Base-by-base conservation (phyloP, 2,797 vertebrate genomes). In the Zenarchopterus dispar region DNA sequence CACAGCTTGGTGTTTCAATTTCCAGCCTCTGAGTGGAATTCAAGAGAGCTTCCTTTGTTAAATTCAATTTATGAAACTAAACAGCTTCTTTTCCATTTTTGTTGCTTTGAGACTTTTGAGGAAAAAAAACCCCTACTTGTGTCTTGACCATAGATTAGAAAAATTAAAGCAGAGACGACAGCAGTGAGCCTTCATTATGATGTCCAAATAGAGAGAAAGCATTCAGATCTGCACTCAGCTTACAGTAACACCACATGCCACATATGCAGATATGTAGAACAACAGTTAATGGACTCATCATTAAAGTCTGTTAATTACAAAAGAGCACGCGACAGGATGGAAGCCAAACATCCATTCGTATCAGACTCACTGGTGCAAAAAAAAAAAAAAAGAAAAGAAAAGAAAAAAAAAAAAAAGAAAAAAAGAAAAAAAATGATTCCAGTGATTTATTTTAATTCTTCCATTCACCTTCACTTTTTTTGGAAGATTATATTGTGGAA, bases 401-500 rank as follows among this genome's bases (percentile, higher is more conserved):
- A 31, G 49, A 58, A 45, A 58, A 65, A 44, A n/a, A n/a, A n/a
- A 49, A 58, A 56, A 67, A 36, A 2, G 13, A 36, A 36, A 10
- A 11, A 36, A 36, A 10, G 69, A 76, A 31, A 52, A 58, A 45
- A 58, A 65, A 44, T 67, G 39, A 18, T 50, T 62, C 26, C 53
- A 50, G 58, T 45, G 56, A 52, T 62, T 52, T 78, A 80, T 28
- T 28, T 8, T 6, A 28, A 28, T 49, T 2, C 71, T 56, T 19
- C 7, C 23, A 53, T 55, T 51, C 62, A 56, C 48, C 56, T 66
- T 50, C 43, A 21, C 70, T 73, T 8, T 62, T 18, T 70, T 53
- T 58, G 67, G 26, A 70, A 57, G 59, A 51, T 8, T 48, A 33
- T 17, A 47, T 48, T 56, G 74, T 76, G 68, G 44, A 65, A 66